Evolutionary conservation across 2,113 vertebrate species (phyloP), one percentile per base, ranked within the genome.

Genomic region (Scophthalmus maximus): DNA sequence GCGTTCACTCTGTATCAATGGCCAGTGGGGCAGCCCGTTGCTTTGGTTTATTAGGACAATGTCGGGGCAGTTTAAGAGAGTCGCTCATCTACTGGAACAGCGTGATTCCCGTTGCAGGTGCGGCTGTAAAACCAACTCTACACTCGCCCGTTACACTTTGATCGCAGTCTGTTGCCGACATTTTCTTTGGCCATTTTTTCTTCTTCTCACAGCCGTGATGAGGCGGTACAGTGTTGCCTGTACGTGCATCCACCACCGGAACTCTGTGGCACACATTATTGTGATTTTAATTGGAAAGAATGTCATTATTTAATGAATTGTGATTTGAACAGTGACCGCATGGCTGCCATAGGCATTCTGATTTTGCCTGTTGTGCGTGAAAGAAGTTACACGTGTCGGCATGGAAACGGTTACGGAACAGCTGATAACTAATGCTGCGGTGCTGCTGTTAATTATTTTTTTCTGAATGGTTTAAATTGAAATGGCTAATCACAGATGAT

Each of bases 401-500:
- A 47, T 18, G 49, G 70, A 80, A 56, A 11, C 23, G n/a, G 10
- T 30, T 30, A 47, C 40, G 26, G 42, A 36, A 27, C 14, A 52
- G 23, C 20, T 44, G 42, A 44, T 44, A 44, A 44, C 42, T n/a
- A 20, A 50, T 44, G 44, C 58, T 49, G 62, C 20, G 23, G 4
- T 36, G 36, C 68, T 29, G 58, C 50, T 81, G 59, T 72, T 63
- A 25, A 55, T 59, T 5, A 42, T 44, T 83, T 81, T 66, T 51
- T 63, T 65, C 36, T 32, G n/a, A n/a, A n/a, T n/a, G n/a, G n/a
- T 60, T 20, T 76, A 66, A 83, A 74, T 79, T 58, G 46, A 76
- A 74, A 77, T 76, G 44, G 25, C 58, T 65, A 68, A 82, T 86
- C 71, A 47, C 55, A 72, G 67, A 87, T 84, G 78, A 85, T 75